These are phyloP conservation scores for Villa cingulata DNA, from an alignment of 2,888 invertebrate species.

Conservation along the genomic window DNA sequence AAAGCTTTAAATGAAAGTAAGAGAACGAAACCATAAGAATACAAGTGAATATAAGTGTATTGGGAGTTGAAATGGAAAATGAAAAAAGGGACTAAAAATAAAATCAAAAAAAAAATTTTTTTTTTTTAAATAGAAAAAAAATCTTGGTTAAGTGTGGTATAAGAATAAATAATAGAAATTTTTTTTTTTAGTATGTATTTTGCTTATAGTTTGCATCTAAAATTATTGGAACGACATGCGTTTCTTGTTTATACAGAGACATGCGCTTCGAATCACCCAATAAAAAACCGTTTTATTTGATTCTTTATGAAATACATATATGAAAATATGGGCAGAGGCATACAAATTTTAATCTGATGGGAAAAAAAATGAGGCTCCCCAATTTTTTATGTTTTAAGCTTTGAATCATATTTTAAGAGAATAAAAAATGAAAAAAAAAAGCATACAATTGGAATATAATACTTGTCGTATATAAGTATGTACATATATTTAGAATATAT, in stretches of 20 bases:
- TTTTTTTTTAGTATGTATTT: neutral
- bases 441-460: too few relatives aligned
- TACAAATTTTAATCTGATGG: neutral
- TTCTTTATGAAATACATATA: constrained; percentile 21
- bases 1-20: neutral
- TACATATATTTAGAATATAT: too few relatives aligned
- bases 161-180: neutral
- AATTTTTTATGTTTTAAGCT: constrained; percentile 14
- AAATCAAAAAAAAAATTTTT: neutral
- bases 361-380: neutral
- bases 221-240: constrained; percentile 10
- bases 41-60: neutral
- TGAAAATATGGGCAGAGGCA: constrained; percentile 16
- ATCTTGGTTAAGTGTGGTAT: neutral
- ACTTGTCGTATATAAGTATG: too few relatives aligned
- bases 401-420: constrained; percentile 12
- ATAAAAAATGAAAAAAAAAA: neutral
- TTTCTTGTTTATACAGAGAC: constrained; percentile 20
- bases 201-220: neutral
- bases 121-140: neutral
- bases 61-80: neutral
- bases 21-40: neutral
- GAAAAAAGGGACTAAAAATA: neutral
- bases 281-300: constrained; percentile 24
- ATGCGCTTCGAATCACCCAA: constrained; percentile 25